A percentile compares a stretch with the other conserved stretches of the same genome.
Conservation (phyloP, 2,797 vertebrate genomes). For the Sebastes trivittatus region DNA sequence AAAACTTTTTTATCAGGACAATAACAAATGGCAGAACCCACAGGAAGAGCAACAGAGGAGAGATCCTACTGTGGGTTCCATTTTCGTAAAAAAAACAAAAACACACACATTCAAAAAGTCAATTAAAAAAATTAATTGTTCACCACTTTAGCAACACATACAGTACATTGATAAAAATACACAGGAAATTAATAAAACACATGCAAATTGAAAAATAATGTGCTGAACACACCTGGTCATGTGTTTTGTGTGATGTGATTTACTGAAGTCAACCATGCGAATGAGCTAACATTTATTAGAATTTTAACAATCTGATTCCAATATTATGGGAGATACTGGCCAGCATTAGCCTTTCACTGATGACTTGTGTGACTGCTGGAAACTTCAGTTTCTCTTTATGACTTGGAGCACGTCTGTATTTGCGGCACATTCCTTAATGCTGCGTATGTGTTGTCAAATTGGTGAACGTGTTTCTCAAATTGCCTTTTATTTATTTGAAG, state of each 20-base stretch:
- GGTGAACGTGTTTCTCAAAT: neutral
- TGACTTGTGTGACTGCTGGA: neutral
- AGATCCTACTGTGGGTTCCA: neutral
- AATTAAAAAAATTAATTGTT: neutral
- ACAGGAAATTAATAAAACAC: neutral
- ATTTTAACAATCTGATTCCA: neutral
- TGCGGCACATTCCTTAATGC: neutral
- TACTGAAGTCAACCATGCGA: neutral
- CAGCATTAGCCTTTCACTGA: neutral
- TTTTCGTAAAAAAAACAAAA: too few species aligned
- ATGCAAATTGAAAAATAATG: neutral
- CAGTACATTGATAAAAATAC: neutral
- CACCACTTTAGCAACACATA: neutral
- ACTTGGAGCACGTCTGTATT: neutral
- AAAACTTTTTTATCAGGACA: neutral
- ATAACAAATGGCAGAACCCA: neutral
- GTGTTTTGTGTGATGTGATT: neutral
- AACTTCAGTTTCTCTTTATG: neutral
- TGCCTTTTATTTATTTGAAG: neutral
- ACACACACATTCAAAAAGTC: neutral
- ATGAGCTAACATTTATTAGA: neutral
- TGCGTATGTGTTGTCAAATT: too few species aligned
- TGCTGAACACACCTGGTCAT: neutral
- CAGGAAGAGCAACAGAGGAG: neutral
- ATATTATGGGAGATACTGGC: neutral